Evolutionary conservation across 2,888 invertebrate species (phyloP).

Genomic region (Aphodius sticticus): DNA sequence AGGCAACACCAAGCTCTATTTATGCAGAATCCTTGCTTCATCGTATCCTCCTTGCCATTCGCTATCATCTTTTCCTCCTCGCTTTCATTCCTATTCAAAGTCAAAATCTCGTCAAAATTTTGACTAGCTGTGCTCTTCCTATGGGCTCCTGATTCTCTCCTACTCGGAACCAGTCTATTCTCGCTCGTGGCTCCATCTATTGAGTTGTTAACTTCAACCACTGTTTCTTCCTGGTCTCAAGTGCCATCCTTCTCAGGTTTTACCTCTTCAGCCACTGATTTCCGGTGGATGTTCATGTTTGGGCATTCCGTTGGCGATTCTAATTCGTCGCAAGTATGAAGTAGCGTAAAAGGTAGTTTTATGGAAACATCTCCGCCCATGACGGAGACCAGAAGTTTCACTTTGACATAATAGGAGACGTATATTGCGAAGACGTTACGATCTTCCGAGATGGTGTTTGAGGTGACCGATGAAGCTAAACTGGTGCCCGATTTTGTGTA

Average conservation of each 20-base stretch:
- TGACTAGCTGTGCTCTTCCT: slow-evolving; percentile 27
- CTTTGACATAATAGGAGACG: slow-evolving; percentile 91
- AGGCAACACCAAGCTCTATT: slow-evolving; percentile 65
- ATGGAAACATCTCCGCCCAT: slow-evolving; percentile 83
- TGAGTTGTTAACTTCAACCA: slow-evolving; percentile 56
- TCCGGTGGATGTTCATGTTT: slow-evolving; percentile 36
- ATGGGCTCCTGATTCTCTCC: slow-evolving; percentile 31
- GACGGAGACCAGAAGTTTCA: slow-evolving; percentile 77
- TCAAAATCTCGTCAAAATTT: slow-evolving; percentile 54
- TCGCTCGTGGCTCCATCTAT: slow-evolving; percentile 22
- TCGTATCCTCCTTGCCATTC: slow-evolving; percentile 50
- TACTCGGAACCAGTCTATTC: slow-evolving; percentile 22
- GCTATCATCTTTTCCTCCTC: slow-evolving; percentile 33
- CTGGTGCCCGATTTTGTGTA: slow-evolving; percentile 72
- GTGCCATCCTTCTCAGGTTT: slow-evolving; percentile 56
- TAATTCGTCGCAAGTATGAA: slow-evolving; percentile 74
- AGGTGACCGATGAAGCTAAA: slow-evolving; percentile 66
- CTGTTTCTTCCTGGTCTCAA: slow-evolving; percentile 57
- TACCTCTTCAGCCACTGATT: slow-evolving; percentile 40
- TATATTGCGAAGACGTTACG: slow-evolving; percentile 90
- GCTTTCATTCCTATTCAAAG: slow-evolving; percentile 45
- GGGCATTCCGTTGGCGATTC: slow-evolving; percentile 64
- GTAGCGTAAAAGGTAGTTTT: slow-evolving; percentile 81
- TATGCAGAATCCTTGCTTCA: slow-evolving; percentile 61
- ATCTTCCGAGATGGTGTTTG: slow-evolving; percentile 69